Evolutionary conservation across 2,113 vertebrate species (phyloP).

Genomic region (Cephalopterus ornatus): DNA sequence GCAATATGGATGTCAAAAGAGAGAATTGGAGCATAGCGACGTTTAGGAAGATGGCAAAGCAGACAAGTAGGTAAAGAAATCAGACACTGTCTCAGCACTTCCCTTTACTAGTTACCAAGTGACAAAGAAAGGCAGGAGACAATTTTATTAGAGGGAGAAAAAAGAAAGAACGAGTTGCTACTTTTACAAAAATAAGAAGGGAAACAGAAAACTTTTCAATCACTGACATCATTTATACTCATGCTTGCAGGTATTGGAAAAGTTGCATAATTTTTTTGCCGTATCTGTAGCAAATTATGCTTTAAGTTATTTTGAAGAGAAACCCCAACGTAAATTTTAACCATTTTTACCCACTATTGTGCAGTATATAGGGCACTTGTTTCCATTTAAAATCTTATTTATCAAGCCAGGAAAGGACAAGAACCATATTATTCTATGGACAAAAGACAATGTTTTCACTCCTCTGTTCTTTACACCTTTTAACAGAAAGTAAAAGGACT

Average conservation of each 20-base stretch:
- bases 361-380: not conserved
- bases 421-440: not conserved
- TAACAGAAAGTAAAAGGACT: not conserved
- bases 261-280: not conserved
- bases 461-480: not conserved
- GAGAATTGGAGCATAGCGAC: fast-evolving
- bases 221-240: not conserved
- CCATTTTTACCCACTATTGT: not conserved
- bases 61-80: not conserved
- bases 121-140: not conserved
- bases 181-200: not conserved
- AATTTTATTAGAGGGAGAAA: not conserved
- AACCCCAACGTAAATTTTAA: not conserved
- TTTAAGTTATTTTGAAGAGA: not conserved
- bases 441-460: not conserved
- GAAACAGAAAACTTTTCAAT: not conserved
- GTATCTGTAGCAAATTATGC: not conserved
- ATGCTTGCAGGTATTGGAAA: not conserved
- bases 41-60: not conserved
- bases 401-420: not conserved
- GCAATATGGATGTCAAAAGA: not conserved
- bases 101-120: not conserved
- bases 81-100: not conserved
- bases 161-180: not conserved
- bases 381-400: not conserved